Evolutionary conservation across 2,113 vertebrate genomes (phyloP), one percentile per base, ranked within the genome.

Genomic region (Dinomys branickii): DNA sequence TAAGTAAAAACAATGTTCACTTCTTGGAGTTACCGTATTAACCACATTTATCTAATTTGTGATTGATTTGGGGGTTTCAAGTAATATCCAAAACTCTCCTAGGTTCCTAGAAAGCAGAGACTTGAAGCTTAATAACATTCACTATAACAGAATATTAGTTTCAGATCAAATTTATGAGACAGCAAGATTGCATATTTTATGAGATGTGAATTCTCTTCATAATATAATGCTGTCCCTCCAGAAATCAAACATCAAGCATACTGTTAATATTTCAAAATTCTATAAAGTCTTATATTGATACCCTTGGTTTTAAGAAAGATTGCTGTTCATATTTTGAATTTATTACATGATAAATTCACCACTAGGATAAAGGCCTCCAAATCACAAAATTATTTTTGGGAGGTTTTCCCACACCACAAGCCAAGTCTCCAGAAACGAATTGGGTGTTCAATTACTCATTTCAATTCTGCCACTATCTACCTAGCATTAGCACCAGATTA

Each of bases 111-210:
- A 75, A 88, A 50, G 28, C n/a, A 94, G 94, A 71, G 52, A 54
- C 4, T n/a, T 19, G 93, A 93, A 50, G 35, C 54, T 94, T 84
- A 80, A n/a, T 91, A 5, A 61, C 85, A 7, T 88, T 95, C 59
- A 50, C 35, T 44, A 24, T 50, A 44, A 41, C 12, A 67, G 80
- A 97, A 85, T 85, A 85, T 91, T 78, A 93, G 17, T 78, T 97
- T 95, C 59, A 83, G 24, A 28, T 88, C 3, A 91, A 91, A 82
- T 85, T 92, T 77, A 93, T 85, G 26, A 96, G 52, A 82, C 12
- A 75, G 28, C 12, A 77, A 50, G 35, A 88, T 44, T 71, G 44
- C 17, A 77, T 91, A 58, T 81, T 86, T 91, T 91, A 71, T 92
- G 52, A 54, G 26, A 91, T 44, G 44, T 83, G 73, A 91, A 85